Percentiles rank a stretch among this genome's conserved stretches.
Conservation (phyloP, 1,140 invertebrate species). For the Euura saliciscinereae region DNA sequence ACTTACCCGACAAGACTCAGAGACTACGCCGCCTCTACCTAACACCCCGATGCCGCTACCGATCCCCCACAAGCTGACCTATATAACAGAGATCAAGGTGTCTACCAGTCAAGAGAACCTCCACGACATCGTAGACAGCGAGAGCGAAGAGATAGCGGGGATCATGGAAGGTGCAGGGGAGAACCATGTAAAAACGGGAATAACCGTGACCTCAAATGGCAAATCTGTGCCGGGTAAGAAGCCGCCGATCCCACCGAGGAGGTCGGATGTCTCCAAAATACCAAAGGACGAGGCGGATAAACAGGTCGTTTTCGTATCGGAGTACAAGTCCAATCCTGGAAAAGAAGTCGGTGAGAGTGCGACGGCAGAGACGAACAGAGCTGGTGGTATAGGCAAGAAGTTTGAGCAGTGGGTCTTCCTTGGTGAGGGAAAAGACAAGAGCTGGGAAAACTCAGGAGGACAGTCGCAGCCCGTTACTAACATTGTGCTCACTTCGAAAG, state of each 20-base stretch:
- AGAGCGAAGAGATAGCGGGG: slow-evolving; percentile 35
- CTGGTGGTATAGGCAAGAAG: slow-evolving; percentile 25
- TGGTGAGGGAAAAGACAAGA: slow-evolving; percentile 44
- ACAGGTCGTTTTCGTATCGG: slow-evolving; percentile 55
- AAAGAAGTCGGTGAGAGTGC: neutral
- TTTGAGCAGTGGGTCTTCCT: slow-evolving; percentile 49
- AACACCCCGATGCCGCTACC: slow-evolving; percentile 50
- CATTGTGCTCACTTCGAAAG: slow-evolving; percentile 41
- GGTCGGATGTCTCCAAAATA: slow-evolving; percentile 43
- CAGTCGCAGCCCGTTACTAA: slow-evolving; percentile 45
- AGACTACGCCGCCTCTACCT: slow-evolving; percentile 47
- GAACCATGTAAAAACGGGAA: slow-evolving; percentile 31
- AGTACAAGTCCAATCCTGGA: slow-evolving; percentile 42
- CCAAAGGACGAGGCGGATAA: slow-evolving; percentile 35
- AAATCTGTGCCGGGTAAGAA: slow-evolving; percentile 48
- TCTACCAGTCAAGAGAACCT: slow-evolving; percentile 41
- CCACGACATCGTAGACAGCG: slow-evolving; percentile 30
- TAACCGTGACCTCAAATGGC: slow-evolving; percentile 49
- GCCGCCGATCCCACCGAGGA: slow-evolving; percentile 53
- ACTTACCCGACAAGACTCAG: slow-evolving; percentile 34
- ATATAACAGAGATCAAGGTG: slow-evolving; percentile 61
- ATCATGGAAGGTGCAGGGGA: slow-evolving; percentile 32
- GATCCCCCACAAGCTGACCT: slow-evolving; percentile 50
- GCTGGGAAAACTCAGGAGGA: slow-evolving; percentile 43
- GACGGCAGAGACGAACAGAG: neutral